phyloP scores from a whole-genome alignment of 2,797 vertebrate genomes.

The Diglossa cyanea region DNA sequence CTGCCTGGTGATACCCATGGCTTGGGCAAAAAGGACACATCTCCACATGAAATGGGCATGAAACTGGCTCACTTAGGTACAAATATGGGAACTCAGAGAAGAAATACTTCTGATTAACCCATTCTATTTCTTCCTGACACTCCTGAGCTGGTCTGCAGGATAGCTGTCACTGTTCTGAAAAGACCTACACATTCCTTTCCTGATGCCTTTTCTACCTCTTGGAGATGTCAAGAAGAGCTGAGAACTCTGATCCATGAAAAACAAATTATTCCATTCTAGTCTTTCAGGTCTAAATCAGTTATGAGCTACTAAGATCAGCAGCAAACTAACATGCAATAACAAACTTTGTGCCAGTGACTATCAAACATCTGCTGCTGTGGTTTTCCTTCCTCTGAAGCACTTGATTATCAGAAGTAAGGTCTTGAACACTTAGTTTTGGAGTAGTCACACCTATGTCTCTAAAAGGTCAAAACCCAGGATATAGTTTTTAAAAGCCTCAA shows the following conservation, averaged over 20 bases:
- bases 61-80: neutral
- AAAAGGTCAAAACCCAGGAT: neutral
- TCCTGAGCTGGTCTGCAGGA: neutral
- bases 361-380: neutral
- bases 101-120: neutral
- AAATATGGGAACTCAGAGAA: neutral
- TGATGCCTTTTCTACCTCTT: neutral
- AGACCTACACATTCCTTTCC: neutral
- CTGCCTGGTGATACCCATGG: neutral
- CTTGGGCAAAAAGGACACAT: neutral
- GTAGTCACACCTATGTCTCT: neutral
- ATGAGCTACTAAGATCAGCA: neutral
- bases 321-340: neutral
- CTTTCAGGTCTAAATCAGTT: neutral
- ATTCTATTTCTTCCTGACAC: neutral
- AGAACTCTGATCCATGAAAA: neutral
- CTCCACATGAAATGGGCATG: neutral
- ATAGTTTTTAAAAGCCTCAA: neutral
- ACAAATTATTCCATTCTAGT: neutral
- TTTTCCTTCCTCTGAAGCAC: slow-evolving; percentile 28
- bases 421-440: neutral
- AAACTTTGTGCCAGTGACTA: neutral
- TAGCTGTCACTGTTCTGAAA: neutral
- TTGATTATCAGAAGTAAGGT: neutral
- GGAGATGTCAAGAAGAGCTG: neutral